These are phyloP conservation scores for Burhinus oedicnemus DNA, from an alignment of 2,113 vertebrate genomes.

Conservation along the genomic window DNA sequence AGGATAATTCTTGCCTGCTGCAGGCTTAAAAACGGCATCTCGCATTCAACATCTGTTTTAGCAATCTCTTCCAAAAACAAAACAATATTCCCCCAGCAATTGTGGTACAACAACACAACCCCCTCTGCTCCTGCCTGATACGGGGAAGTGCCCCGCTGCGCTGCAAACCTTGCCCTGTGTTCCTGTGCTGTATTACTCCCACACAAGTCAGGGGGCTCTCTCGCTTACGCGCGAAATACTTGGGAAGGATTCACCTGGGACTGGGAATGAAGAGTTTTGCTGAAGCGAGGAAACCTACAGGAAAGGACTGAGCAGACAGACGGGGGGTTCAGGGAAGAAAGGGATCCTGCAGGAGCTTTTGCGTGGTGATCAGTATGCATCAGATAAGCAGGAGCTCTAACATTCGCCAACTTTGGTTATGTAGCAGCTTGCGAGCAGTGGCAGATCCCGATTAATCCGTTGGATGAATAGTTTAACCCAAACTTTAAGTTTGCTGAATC, in stretches of 20 bases:
- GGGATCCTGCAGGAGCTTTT: neutral
- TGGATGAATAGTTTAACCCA: neutral
- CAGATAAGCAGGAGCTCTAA: neutral
- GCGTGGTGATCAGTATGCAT: neutral
- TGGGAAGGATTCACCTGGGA: neutral
- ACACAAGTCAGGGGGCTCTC: slow-evolving; percentile 25
- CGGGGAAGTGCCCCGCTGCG: slow-evolving; percentile 49
- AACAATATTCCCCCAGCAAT: slow-evolving; percentile 74
- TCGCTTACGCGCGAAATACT: neutral
- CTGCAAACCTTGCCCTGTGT: slow-evolving; percentile 29
- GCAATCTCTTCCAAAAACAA: slow-evolving; percentile 74
- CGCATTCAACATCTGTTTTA: slow-evolving; percentile 74
- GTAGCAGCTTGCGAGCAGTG: neutral
- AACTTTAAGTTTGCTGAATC: neutral
- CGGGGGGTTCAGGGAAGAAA: neutral
- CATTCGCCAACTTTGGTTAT: neutral
- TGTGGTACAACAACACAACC: slow-evolving; percentile 49
- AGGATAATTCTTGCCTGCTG: slow-evolving; percentile 47
- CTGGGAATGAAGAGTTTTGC: neutral
- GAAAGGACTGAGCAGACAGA: neutral
- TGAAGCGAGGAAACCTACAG: neutral
- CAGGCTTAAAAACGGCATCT: slow-evolving; percentile 48
- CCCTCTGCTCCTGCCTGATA: slow-evolving; percentile 14
- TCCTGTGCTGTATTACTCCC: neutral
- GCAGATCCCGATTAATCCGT: neutral